Base-by-base conservation (phyloP, 35 echinoderm and acorn worm species). In the Lytechinus pictus region DNA sequence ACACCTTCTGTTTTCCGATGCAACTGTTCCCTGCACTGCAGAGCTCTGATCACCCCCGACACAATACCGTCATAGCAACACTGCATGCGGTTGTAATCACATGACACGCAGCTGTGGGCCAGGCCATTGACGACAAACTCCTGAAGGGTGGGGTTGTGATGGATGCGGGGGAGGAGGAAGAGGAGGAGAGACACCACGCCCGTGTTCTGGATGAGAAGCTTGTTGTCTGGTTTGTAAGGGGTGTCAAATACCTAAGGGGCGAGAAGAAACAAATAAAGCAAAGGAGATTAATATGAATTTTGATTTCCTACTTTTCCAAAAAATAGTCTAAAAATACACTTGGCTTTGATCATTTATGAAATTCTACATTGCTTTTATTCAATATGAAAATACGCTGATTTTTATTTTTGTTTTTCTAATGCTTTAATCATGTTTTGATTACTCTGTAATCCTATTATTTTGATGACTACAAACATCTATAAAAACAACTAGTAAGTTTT, bases 41-140 rank as follows among this genome's bases (percentile, higher is more conserved):
- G 61, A 10, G 96, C 96, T 52, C 97, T 96, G 28, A 99, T 66
- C 90, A 99, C 95, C 52, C 95, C 94, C 6, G 96, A 96, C 19
- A 98, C 94, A 52, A 99, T 97, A 9, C 97, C 95, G 66, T 97
- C 96, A 87, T 96, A 97, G 92, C 98, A 99, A 93, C 98, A 98
- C 90, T 98, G 96, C 97, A 99, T 97, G 44, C 97, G 93, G 58
- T 98, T 99, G 94, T 99, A 97, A 52, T 97, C 95, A 61, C 97
- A 96, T 52, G 94, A 97, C 8, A 95, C 94, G 66, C 97, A 99
- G 92, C 95, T 95, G 28, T 95, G 89, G 19, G 92, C 94, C 10
- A 99, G 28, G 52, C 94, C 93, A 27, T 97, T 94, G 12, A 90
- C 56, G 10, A 97, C 88, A 13, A 89, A 91, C 24, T 89, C 57